Conservation (phyloP, 2,797 vertebrate species). For the Chrosomus eos region DNA sequence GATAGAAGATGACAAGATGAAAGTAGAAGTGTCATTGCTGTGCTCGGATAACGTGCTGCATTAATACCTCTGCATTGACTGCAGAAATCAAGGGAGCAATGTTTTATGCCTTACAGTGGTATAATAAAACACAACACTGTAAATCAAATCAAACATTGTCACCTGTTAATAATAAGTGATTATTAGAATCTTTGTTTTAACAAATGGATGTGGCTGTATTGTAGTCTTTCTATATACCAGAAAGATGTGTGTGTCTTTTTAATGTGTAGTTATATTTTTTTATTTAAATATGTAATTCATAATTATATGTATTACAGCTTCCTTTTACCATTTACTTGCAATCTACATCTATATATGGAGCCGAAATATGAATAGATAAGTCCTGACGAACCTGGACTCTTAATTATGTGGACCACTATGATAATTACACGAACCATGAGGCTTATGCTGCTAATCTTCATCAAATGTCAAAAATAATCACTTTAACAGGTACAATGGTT, state of each 20-base stretch:
- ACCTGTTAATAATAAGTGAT: background rate
- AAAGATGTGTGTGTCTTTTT: background rate
- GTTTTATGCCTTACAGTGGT: background rate
- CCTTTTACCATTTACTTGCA: background rate
- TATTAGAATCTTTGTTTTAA: background rate
- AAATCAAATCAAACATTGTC: background rate
- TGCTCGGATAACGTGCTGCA: background rate
- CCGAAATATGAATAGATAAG: background rate
- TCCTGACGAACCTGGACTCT: background rate
- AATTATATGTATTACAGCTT: background rate
- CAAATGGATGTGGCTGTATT: no score
- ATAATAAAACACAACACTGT: background rate
- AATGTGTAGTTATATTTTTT: background rate
- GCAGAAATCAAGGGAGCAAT: background rate
- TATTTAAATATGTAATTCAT: background rate
- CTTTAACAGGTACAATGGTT: background rate
- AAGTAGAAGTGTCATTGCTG: slow-evolving; percentile 19
- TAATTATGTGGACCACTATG: slow-evolving; percentile 2
- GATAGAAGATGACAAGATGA: slow-evolving; percentile 10
- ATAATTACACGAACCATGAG: background rate
- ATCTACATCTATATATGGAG: background rate
- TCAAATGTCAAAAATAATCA: slow-evolving; percentile 34
- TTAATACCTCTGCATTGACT: background rate
- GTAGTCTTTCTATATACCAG: no score
- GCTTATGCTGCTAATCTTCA: slow-evolving; percentile 4